Percentiles rank a stretch among this genome's conserved stretches.
Conservation (phyloP, 2,797 vertebrate genomes). For the Hylomyscus alleni region DNA sequence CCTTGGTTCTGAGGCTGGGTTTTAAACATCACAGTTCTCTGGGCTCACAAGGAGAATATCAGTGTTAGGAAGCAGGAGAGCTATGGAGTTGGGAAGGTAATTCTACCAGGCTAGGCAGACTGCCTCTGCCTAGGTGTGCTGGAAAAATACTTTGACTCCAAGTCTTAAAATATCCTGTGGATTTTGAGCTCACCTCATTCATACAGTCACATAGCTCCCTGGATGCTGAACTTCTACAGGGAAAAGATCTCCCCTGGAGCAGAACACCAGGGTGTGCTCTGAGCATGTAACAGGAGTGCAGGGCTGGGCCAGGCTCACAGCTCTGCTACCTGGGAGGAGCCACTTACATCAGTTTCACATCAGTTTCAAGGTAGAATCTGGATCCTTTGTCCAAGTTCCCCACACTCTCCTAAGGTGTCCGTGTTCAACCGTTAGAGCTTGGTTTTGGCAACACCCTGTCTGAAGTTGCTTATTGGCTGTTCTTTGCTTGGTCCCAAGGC, state of each 20-base stretch:
- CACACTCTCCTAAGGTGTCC: conserved; percentile 68
- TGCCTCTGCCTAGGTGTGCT: conserved; percentile 68
- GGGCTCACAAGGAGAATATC: neutral
- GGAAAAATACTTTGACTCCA: conserved; percentile 81
- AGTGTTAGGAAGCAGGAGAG: neutral
- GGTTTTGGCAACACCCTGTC: conserved; percentile 78
- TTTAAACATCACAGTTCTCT: neutral
- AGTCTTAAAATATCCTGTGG: conserved; percentile 84
- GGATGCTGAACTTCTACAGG: conserved; percentile 70
- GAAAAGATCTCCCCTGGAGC: conserved; percentile 61
- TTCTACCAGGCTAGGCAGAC: too few relatives aligned
- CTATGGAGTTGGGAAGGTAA: too few relatives aligned
- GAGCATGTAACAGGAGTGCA: conserved; percentile 38
- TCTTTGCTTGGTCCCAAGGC: conserved; percentile 76
- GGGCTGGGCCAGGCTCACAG: conserved; percentile 44
- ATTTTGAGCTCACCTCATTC: conserved; percentile 81
- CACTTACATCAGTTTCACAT: conserved; percentile 51
- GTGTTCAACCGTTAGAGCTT: conserved; percentile 77
- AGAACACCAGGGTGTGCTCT: conserved; percentile 62
- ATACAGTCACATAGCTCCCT: conserved; percentile 68
- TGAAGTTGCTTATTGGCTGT: conserved; percentile 79
- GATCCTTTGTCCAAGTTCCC: conserved; percentile 71
- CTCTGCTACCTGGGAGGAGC: conserved; percentile 74
- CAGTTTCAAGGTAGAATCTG: conserved; percentile 61
- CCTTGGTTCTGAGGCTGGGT: neutral